Evolutionary conservation across 2,113 vertebrate species (phyloP), one percentile per base, ranked within the genome.

Genomic region (Struthidea cinerea): DNA sequence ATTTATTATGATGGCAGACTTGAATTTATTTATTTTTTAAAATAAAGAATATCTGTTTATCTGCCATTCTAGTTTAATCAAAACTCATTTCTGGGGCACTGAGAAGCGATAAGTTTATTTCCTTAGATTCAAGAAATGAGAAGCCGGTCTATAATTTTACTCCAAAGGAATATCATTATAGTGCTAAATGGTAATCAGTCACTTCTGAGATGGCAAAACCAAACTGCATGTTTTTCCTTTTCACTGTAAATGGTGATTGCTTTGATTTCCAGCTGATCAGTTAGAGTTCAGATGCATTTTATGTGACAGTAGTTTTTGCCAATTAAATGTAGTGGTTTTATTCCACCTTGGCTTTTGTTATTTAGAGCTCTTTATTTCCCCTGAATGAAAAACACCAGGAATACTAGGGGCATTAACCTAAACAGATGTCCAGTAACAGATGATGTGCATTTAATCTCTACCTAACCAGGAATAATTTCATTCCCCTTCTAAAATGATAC

Each of bases 81-180:
- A 57, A 94, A 76, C 78, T 92, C 18, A 42, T 95, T 95, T 89
- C 74, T 93, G 71, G 87, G 89, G 56, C 79, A 61, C 90, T 94
- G 76, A 91, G 93, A 94, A 79, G 69, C 63, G 93, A 70, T 88
- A 65, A 50, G 91, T 89, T 84, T 79, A 79, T 88, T 93, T 94
- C 63, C 88, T 92, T 61, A 87, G 61, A 73, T 93, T 90, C 21
- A 78, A 49, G 82, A 76, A 78, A 89, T 56, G 63, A 89, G 83
- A 93, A 91, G 20, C 47, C 9, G 27, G 93, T 93, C 96, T 96
- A 19, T 97, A 94, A 97, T 97, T 97, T 97, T 97, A 78, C 87
- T 90, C 60, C 60, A 81, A 96, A 97, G 96, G 92, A 95, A 65
- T 91, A 76, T 78, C 42, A 91, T 96, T 97, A 67, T 94, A 76